Conservation (phyloP, 1,140 invertebrate species). For the Notospermus geniculatus region DNA sequence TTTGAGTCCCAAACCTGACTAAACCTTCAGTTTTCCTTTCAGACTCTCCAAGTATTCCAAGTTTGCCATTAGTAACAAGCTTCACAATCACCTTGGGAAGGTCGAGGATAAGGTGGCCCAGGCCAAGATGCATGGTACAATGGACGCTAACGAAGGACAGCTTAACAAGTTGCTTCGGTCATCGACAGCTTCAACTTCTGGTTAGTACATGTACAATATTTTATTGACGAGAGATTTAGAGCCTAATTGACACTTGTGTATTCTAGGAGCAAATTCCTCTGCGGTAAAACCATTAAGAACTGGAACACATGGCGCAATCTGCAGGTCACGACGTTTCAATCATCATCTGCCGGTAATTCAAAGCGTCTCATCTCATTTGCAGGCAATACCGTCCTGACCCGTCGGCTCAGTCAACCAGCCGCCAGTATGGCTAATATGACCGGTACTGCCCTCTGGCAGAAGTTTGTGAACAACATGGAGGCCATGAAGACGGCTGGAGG, state of each 20-base stretch:
- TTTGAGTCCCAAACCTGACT: too few species aligned
- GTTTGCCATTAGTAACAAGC: conserved; percentile 39
- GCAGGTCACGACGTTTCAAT: too few species aligned
- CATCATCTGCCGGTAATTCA: too few species aligned
- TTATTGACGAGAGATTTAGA: too few species aligned
- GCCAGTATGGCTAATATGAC: conserved; percentile 48
- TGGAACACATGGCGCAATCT: too few species aligned
- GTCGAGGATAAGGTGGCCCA: conserved; percentile 45
- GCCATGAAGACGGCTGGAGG: conserved; percentile 21
- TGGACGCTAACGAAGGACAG: conserved; percentile 18
- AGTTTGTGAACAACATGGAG: conserved; percentile 39
- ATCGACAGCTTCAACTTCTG: conserved; percentile 21
- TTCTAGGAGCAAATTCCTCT: too few species aligned
- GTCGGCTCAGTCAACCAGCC: conserved; percentile 29
- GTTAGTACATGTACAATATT: conserved; percentile 20
- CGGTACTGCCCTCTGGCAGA: conserved; percentile 48
- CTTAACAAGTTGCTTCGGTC: conserved; percentile 23
- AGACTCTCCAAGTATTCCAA: conserved; percentile 44
- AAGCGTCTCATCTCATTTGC: conserved; percentile 5
- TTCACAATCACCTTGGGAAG: conserved; percentile 41
- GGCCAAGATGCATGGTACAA: conserved; percentile 36
- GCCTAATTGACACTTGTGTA: too few species aligned
- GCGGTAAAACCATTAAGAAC: too few species aligned
- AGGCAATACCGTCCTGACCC: conserved; percentile 31
- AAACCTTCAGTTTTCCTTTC: conserved; percentile 5